Percentiles rank a stretch among this genome's conserved stretches.
Evolutionary conservation across 2,888 invertebrate species (phyloP).

Genomic region (Drosophila kanekoi): DNA sequence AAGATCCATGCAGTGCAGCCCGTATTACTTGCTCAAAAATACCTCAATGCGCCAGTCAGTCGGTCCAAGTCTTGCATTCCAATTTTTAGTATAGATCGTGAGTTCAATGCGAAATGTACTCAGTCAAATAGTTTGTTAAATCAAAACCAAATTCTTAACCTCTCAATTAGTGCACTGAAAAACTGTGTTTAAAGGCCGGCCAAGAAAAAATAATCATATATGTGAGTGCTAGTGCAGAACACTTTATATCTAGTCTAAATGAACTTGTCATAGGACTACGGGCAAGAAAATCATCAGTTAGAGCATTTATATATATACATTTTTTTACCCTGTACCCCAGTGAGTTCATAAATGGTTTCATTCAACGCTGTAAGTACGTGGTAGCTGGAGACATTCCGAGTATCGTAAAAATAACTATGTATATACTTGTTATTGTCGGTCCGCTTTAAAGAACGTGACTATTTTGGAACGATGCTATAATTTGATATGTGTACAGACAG

Average conservation of each 20-base stretch:
- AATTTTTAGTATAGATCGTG: constrained; percentile 57
- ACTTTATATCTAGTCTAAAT: not conserved
- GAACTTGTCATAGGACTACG: not conserved
- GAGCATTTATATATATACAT: not conserved
- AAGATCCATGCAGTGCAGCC: constrained; percentile 64
- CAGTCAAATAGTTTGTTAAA: constrained; percentile 28
- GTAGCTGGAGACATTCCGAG: not conserved
- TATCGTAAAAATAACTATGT: constrained; percentile 7
- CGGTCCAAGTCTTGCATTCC: constrained; percentile 32
- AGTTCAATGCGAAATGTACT: constrained; percentile 53
- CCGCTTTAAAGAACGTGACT: not conserved
- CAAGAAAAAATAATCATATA: not conserved
- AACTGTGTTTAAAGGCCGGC: constrained; percentile 20
- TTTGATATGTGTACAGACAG: not conserved
- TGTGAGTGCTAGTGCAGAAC: constrained; percentile 12
- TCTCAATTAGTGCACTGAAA: constrained; percentile 1
- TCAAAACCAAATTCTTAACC: constrained; percentile 14
- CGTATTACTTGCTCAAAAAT: constrained; percentile 62
- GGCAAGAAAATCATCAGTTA: not conserved
- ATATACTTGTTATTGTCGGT: constrained; percentile 8
- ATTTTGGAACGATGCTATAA: not conserved
- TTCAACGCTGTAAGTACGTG: not conserved
- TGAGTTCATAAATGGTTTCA: not conserved
- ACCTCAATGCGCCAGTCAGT: constrained; percentile 41
- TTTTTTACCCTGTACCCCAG: constrained; percentile 13